Base-by-base conservation (phyloP, 2,797 vertebrate genomes). In the Erpetoichthys calabaricus region DNA sequence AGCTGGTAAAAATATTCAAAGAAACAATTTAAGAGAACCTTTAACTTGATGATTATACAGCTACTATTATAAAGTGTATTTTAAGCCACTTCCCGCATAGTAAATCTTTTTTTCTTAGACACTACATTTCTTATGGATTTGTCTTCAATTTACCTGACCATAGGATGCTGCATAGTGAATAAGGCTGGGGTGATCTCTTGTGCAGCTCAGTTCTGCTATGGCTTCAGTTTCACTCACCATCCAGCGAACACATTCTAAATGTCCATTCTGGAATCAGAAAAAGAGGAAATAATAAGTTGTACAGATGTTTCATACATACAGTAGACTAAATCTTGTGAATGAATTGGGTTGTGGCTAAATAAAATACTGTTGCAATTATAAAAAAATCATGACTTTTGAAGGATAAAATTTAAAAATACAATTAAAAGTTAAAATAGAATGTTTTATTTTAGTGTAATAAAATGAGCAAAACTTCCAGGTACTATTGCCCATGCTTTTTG, bases 201-300 rank as follows among this genome's bases (percentile, higher is more conserved):
- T 90, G 73, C 93, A 97, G 73, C 95, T 98, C 67, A 98, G 65
- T 68, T 98, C 95, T 3, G 95, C 94, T 58, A 97, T 98, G 70
- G 95, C 95, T 82, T 98, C 95, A 0, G 94, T 98, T 76, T 98
- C 95, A 0, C 93, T 96, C 67, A 98, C 94, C 94, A 98, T 92
- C 95, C 95, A 98, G 57, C 92, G 85, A 46, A 98, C 92, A 44
- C 94, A 96, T 70, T 98, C 94, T 75, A 97, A 72, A 4, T 94
- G 91, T 61, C 95, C 94, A 8, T 93, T 94, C 94, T 97, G 63
- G 25, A 57, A 25, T 25, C 2, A 25, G 25, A 25, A 25, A 25
- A 25, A 50, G n/a, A n/a, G 47, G 7, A 7, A 50, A 50, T 7
- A 50, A 50, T 3, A n/a, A n/a, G 3, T n/a, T 2, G n/a, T 50